Percentiles rank a stretch among this genome's conserved stretches.
Evolutionary conservation across 2,888 invertebrate species (phyloP).

Genomic region (Tinea semifulvella): DNA sequence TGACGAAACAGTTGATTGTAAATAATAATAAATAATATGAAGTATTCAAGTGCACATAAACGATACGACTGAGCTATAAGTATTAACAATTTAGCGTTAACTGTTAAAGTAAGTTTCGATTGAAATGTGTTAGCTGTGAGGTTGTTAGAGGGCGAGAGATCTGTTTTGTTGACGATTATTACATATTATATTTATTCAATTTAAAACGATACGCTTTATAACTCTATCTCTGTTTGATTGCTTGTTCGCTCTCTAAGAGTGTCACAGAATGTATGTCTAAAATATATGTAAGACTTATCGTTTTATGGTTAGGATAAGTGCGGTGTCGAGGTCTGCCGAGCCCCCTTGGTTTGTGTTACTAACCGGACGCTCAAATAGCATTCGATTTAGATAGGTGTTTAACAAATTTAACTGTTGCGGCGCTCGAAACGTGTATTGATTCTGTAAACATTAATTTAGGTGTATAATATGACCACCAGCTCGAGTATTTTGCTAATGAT

Average conservation of each 20-base stretch:
- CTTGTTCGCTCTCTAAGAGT: conserved; percentile 30
- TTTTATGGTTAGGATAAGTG: conserved; percentile 40
- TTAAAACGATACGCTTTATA: conserved; percentile 60
- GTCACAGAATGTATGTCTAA: conserved; percentile 43
- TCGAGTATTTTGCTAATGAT: conserved; percentile 18
- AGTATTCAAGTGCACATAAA: conserved; percentile 41
- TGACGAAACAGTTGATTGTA: neutral
- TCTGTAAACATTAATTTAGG: conserved; percentile 13
- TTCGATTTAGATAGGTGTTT: conserved; percentile 62
- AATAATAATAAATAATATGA: conserved; percentile 28
- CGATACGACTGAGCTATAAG: conserved; percentile 53
- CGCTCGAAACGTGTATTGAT: neutral
- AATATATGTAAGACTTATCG: conserved; percentile 41
- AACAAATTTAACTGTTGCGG: conserved; percentile 43
- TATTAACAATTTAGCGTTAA: conserved; percentile 39
- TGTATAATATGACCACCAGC: conserved; percentile 14
- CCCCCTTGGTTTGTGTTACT: conserved; percentile 33
- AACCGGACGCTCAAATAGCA: conserved; percentile 46
- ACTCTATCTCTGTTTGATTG: conserved; percentile 39
- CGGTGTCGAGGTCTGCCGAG: conserved; percentile 51
- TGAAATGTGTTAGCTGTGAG: conserved; percentile 24
- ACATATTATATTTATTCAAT: conserved; percentile 39
- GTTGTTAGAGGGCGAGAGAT: conserved; percentile 21
- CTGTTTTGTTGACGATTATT: conserved; percentile 34
- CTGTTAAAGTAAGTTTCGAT: conserved; percentile 42